Evolutionary conservation across 2,888 invertebrate genomes (phyloP).

Genomic region (Anticlea derivata): DNA sequence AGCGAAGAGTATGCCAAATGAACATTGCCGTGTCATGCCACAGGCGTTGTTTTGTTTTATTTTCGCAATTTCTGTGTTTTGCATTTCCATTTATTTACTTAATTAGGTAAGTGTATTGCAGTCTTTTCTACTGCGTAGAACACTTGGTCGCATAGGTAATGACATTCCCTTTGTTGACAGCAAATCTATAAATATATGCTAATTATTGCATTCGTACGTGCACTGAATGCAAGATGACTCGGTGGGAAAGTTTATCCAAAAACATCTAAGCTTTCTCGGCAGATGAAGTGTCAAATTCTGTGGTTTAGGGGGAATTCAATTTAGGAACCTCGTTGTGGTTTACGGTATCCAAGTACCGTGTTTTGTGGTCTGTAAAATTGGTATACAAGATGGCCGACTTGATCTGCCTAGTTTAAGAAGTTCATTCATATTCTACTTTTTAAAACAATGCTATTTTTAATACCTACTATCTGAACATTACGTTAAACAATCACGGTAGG

Average conservation of each 20-base stretch:
- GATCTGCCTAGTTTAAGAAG: not conserved
- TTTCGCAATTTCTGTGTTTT: too few species aligned
- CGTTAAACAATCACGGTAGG: too few species aligned
- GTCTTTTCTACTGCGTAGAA: too few species aligned
- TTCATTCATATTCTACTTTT: not conserved
- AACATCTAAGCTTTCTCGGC: conserved; percentile 18
- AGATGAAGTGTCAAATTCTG: conserved; percentile 19
- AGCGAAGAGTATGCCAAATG: too few species aligned
- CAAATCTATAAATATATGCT: conserved; percentile 22
- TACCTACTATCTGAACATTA: too few species aligned
- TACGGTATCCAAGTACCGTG: conserved; percentile 4
- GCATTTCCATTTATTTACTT: too few species aligned
- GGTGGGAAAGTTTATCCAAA: conserved; percentile 28
- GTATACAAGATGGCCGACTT: conserved; percentile 3
- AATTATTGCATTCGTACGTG: conserved; percentile 20
- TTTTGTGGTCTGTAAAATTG: conserved; percentile 19
- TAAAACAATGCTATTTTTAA: too few species aligned
- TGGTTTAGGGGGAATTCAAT: conserved; percentile 19
- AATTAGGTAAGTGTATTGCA: too few species aligned
- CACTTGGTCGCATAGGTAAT: conserved; percentile 18
- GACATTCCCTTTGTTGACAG: conserved; percentile 27
- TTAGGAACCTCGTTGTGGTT: conserved; percentile 22
- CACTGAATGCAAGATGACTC: conserved; percentile 17
- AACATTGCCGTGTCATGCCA: too few species aligned
- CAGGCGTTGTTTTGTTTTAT: too few species aligned